Evolutionary conservation across 2,113 vertebrate species (phyloP).

Genomic region (Pterophyllum scalare): DNA sequence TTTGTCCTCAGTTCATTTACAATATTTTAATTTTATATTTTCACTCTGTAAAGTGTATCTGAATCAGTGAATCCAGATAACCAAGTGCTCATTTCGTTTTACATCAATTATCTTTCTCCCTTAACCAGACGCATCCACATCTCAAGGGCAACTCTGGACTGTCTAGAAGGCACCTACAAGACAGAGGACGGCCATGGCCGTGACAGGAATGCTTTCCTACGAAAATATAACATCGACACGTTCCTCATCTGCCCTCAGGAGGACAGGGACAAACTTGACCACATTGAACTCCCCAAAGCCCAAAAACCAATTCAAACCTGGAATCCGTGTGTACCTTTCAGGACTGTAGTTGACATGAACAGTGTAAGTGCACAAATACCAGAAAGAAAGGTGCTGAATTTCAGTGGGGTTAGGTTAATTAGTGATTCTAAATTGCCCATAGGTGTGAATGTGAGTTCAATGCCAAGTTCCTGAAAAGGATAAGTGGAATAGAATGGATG

Average conservation of each 20-base stretch:
- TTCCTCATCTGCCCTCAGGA: constrained; percentile 78
- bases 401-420: background rate
- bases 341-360: constrained; percentile 74
- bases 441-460: no score
- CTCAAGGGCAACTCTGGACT: constrained; percentile 80
- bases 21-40: background rate
- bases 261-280: constrained; percentile 1
- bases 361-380: constrained; percentile 63
- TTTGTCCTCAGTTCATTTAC: background rate
- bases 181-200: constrained; percentile 78
- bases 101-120: background rate
- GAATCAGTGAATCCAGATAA: no score
- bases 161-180: constrained; percentile 75
- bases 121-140: constrained; percentile 80
- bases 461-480: no score
- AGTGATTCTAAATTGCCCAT: no score
- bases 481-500: no score
- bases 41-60: no score
- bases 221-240: constrained; percentile 81
- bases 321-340: constrained; percentile 66
- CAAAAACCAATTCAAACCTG: constrained; percentile 57
- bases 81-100: background rate
- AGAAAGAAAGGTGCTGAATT: background rate
- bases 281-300: constrained; percentile 40
- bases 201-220: constrained; percentile 79